These are phyloP conservation scores for Malurus cyaneus DNA, from an alignment of 2,113 vertebrate genomes.

Conservation along the genomic window DNA sequence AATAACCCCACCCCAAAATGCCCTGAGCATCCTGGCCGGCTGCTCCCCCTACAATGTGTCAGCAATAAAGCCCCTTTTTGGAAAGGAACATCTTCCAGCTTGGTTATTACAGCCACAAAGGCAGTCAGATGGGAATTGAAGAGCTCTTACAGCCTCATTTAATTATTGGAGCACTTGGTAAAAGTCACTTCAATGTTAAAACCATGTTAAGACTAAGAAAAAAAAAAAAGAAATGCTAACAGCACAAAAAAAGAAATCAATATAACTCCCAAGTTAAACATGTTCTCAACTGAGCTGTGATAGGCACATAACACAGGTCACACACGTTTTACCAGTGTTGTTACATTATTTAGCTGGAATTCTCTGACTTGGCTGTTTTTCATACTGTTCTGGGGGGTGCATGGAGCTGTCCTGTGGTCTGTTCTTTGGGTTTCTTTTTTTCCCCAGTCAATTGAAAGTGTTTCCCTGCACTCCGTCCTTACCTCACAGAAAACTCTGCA, in stretches of 20 bases:
- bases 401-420: background rate
- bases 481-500: background rate
- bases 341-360: background rate
- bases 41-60: fast-evolving
- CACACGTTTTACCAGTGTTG: background rate
- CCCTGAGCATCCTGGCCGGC: background rate
- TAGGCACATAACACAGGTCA: background rate
- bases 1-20: background rate
- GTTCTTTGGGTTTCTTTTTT: background rate
- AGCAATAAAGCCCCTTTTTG: background rate
- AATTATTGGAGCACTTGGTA: background rate
- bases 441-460: background rate
- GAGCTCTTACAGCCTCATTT: background rate
- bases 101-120: background rate
- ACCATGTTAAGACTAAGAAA: background rate
- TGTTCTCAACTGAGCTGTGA: background rate
- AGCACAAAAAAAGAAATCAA: background rate
- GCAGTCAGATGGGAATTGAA: background rate
- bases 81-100: background rate
- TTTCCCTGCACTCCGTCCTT: background rate
- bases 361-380: background rate
- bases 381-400: background rate
- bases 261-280: background rate
- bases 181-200: slow-evolving; percentile 17
- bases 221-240: background rate